Evolutionary conservation across 1,140 invertebrate species (phyloP).

Genomic region (Thaumetopoea pityocampa): DNA sequence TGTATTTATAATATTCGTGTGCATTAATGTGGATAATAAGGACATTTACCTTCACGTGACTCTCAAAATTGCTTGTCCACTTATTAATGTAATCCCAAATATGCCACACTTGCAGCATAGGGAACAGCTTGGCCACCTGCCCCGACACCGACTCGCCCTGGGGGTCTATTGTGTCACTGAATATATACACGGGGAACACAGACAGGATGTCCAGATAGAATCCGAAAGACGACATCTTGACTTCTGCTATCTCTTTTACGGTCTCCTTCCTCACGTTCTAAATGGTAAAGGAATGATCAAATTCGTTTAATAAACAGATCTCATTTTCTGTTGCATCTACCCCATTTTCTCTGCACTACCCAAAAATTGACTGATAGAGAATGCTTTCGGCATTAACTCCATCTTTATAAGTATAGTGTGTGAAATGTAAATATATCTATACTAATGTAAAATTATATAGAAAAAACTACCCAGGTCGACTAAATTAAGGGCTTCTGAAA

Average conservation of each 20-base stretch:
- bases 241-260: constrained; percentile 54
- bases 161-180: constrained; percentile 51
- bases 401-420: too few relatives aligned
- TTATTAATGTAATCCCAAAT: constrained; percentile 52
- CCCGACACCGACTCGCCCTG: constrained; percentile 31
- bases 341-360: too few relatives aligned
- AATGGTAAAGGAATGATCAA: too few relatives aligned
- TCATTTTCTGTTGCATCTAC: too few relatives aligned
- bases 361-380: too few relatives aligned
- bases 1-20: not conserved
- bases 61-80: constrained; percentile 49
- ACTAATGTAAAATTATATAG: too few relatives aligned
- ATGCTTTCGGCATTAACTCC: too few relatives aligned
- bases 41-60: constrained; percentile 42
- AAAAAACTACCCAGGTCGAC: too few relatives aligned
- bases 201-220: constrained; percentile 63
- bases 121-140: constrained; percentile 40
- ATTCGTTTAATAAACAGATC: too few relatives aligned
- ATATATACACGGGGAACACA: constrained; percentile 54
- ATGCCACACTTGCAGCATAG: constrained; percentile 60
- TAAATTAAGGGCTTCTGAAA: too few relatives aligned
- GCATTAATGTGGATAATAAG: not conserved
- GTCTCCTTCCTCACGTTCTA: constrained; percentile 52
- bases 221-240: constrained; percentile 55
- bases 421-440: too few relatives aligned